Percentiles rank a stretch among this genome's conserved stretches.
These are phyloP conservation scores for Ditula angustiorana DNA, from an alignment of 2,888 invertebrate species.

Conservation along the genomic window DNA sequence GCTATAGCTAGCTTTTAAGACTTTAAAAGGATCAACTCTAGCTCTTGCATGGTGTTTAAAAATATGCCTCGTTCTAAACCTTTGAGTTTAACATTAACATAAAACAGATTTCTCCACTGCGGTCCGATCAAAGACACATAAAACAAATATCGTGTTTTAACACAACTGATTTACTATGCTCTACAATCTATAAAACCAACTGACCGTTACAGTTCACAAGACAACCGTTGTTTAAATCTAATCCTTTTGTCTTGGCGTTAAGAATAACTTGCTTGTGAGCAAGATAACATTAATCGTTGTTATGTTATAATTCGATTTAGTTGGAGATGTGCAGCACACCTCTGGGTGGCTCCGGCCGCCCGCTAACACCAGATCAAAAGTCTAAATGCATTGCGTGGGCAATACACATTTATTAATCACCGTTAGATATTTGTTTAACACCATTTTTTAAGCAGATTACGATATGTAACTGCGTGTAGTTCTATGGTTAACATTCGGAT, in stretches of 20 bases:
- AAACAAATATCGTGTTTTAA: slow-evolving; percentile 66
- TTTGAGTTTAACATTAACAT: slow-evolving; percentile 2
- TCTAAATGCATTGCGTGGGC: slow-evolving; percentile 72
- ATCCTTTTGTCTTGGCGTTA: slow-evolving; percentile 48
- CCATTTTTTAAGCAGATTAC: slow-evolving; percentile 66
- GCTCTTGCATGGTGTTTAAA: not conserved
- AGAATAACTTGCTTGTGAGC: slow-evolving; percentile 39
- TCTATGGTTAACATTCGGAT: slow-evolving; percentile 35
- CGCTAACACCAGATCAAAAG: slow-evolving; percentile 73
- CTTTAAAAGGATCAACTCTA: not conserved
- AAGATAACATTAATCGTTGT: slow-evolving; percentile 47
- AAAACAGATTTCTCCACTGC: slow-evolving; percentile 42
- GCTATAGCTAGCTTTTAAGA: slow-evolving; percentile 7
- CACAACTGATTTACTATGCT: slow-evolving; percentile 64
- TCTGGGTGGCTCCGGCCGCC: slow-evolving; percentile 80
- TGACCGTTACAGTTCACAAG: slow-evolving; percentile 41
- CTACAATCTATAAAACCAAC: slow-evolving; percentile 55
- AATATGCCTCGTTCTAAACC: no score
- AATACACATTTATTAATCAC: slow-evolving; percentile 76
- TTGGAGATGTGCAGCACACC: slow-evolving; percentile 77
- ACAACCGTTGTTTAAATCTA: slow-evolving; percentile 46
- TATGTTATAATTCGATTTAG: slow-evolving; percentile 76
- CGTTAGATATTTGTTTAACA: slow-evolving; percentile 73
- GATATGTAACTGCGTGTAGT: slow-evolving; percentile 61
- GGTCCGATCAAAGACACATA: slow-evolving; percentile 62